Evolutionary conservation across 2,888 invertebrate genomes (phyloP).

Genomic region (Lamellibrachia columna): DNA sequence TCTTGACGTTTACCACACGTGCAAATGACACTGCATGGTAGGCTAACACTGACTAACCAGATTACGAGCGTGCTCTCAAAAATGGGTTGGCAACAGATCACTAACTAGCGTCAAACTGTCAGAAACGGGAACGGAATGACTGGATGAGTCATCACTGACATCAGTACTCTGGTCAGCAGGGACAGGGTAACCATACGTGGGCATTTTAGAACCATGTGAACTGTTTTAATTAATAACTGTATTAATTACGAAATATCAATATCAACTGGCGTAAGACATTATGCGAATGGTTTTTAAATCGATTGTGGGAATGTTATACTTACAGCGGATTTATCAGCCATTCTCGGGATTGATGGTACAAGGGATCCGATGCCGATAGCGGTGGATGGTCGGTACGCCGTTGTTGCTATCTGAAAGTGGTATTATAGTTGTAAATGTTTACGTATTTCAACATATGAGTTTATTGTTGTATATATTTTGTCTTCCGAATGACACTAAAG

Average conservation of each 20-base stretch:
- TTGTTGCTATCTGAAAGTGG: slow-evolving; percentile 12
- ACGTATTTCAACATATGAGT: neutral
- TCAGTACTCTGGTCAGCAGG: neutral
- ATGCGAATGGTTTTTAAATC: neutral
- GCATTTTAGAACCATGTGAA: neutral
- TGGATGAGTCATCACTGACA: neutral
- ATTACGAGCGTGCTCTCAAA: neutral
- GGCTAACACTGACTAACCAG: neutral
- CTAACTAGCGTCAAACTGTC: neutral
- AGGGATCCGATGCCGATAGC: neutral
- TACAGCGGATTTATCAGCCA: neutral
- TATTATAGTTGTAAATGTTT: neutral
- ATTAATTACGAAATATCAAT: neutral
- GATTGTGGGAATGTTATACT: neutral
- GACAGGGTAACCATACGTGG: neutral
- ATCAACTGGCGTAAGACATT: neutral
- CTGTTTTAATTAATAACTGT: neutral
- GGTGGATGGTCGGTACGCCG: neutral
- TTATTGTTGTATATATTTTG: neutral
- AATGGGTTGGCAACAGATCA: neutral
- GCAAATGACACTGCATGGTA: neutral
- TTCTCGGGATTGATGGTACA: neutral
- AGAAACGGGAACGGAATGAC: neutral
- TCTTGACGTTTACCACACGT: neutral
- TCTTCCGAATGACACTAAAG: neutral